These are phyloP conservation scores for Spisula subtruncata DNA, from an alignment of 2,888 invertebrate species.

Conservation along the genomic window DNA sequence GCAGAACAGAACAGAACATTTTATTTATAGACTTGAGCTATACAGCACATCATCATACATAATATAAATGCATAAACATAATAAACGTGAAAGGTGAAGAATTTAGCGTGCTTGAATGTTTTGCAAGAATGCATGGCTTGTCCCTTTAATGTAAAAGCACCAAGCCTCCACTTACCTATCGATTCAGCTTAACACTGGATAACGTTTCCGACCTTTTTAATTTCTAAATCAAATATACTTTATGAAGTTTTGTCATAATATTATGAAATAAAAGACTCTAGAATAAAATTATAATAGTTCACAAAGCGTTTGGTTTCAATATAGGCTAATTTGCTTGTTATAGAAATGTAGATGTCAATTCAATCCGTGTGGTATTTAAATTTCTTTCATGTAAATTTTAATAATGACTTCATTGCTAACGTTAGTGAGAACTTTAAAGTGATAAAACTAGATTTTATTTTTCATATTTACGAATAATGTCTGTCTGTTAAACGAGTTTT, in stretches of 20 bases:
- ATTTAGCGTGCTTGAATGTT: neutral
- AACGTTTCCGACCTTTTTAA: neutral
- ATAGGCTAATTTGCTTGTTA: neutral
- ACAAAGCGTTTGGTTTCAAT: neutral
- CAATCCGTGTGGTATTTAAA: conserved; percentile 20
- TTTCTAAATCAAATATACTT: neutral
- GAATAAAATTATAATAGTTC: neutral
- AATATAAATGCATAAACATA: no score
- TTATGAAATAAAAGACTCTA: neutral
- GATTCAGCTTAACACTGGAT: neutral
- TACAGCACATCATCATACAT: no score
- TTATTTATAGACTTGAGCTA: no score
- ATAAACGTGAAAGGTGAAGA: neutral
- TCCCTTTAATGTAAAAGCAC: no score
- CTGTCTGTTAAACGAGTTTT: neutral
- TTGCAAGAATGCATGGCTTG: no score
- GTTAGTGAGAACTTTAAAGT: neutral
- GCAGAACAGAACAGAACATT: no score
- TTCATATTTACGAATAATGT: no score
- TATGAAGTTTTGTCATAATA: neutral
- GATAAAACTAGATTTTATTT: neutral
- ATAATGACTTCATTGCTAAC: neutral
- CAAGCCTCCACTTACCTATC: neutral
- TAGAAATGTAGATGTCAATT: conserved; percentile 1
- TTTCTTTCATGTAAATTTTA: neutral